These are phyloP conservation scores for Melopsittacus undulatus DNA, from an alignment of 2,797 vertebrate genomes.

Conservation along the genomic window DNA sequence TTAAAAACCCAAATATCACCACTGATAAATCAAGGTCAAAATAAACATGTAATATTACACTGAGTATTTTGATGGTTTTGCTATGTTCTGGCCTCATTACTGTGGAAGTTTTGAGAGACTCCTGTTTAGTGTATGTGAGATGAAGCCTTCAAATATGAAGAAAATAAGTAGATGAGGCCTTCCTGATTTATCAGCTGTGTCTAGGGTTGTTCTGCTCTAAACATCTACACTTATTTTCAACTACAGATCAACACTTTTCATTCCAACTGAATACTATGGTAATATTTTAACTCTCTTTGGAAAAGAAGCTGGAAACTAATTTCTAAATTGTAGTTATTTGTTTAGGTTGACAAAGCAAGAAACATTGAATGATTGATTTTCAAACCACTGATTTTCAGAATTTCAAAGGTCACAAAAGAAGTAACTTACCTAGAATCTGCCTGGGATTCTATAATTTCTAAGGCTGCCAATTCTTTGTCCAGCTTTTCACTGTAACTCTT, in stretches of 20 bases:
- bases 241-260: background rate
- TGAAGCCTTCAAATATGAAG: background rate
- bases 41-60: background rate
- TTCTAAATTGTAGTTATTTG: background rate
- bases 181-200: background rate
- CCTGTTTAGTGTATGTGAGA: background rate
- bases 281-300: background rate
- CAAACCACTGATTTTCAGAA: background rate
- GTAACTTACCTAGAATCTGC: slow-evolving; percentile 84
- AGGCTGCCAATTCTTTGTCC: slow-evolving; percentile 81
- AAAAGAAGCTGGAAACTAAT: background rate
- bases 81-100: background rate
- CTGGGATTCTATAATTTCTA: slow-evolving; percentile 86
- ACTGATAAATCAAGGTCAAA: background rate
- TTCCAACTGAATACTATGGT: background rate
- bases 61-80: background rate
- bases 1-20: background rate
- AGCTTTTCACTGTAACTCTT: slow-evolving; percentile 80
- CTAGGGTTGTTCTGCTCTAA: background rate
- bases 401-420: background rate
- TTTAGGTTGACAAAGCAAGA: background rate
- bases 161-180: background rate
- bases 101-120: background rate
- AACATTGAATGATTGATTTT: background rate
- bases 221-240: background rate